These are phyloP conservation scores for Microcebus murinus DNA, from an alignment of 2,113 vertebrate genomes.

Conservation along the genomic window DNA sequence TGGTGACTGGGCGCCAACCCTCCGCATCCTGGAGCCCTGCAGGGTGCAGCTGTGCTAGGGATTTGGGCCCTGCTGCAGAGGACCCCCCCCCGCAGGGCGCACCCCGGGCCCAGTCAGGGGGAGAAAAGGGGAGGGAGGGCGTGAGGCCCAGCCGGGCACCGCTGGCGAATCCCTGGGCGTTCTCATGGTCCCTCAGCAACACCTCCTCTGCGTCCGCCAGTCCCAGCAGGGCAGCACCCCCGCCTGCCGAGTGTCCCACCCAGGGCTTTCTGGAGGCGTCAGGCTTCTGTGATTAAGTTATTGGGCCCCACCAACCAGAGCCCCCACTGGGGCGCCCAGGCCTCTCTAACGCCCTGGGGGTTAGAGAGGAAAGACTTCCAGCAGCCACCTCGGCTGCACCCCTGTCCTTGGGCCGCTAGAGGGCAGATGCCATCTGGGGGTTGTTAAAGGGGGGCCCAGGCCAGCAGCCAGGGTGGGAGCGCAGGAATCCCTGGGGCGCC, in stretches of 20 bases:
- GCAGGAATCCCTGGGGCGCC: rapidly evolving
- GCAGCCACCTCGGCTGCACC: rapidly evolving
- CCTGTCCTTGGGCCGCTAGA: not conserved
- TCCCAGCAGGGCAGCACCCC: conserved; percentile 88
- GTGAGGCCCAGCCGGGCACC: conserved; percentile 77
- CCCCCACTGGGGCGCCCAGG: conserved; percentile 88
- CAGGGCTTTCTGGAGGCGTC: conserved; percentile 87
- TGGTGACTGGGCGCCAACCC: not conserved
- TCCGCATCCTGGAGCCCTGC: not conserved
- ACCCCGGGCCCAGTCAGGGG: not conserved
- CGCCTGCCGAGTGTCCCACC: conserved; percentile 90
- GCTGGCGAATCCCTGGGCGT: conserved; percentile 87
- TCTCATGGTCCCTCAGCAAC: conserved; percentile 88
- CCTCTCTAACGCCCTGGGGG: conserved; percentile 81
- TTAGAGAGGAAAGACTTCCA: not conserved
- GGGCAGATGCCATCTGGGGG: not conserved
- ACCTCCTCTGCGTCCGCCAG: conserved; percentile 80
- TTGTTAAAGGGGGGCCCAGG: not conserved
- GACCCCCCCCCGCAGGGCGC: rapidly evolving
- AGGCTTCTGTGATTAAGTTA: conserved; percentile 86
- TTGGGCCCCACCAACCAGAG: conserved; percentile 84
- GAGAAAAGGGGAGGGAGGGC: too few relatives aligned
- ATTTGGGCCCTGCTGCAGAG: rapidly evolving
- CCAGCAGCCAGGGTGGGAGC: not conserved
- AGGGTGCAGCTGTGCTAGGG: not conserved